Conservation (phyloP, 2,888 invertebrate genomes). For the Scrobipalpa costella region DNA sequence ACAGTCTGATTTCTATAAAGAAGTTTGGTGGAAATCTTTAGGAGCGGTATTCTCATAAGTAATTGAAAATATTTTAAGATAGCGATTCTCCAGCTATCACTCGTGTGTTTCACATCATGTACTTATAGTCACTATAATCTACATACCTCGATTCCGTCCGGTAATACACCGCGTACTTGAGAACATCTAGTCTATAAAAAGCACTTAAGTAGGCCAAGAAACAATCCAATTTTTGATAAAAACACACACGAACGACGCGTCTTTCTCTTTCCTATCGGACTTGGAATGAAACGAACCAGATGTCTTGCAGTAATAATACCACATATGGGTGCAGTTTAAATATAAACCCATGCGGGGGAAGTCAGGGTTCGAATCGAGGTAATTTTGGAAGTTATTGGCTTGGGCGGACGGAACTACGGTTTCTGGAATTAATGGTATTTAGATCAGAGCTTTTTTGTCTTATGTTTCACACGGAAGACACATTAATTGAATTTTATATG, state of each 20-base stretch:
- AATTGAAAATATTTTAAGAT: background rate
- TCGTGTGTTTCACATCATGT: background rate
- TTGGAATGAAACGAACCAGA: slow-evolving; percentile 55
- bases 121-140: background rate
- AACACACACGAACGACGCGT: slow-evolving; percentile 31
- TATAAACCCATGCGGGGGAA: slow-evolving; percentile 75
- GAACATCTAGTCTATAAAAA: slow-evolving; percentile 51
- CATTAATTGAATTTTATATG: no score
- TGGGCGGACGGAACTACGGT: slow-evolving; percentile 7
- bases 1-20: background rate
- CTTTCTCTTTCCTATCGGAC: slow-evolving; percentile 4
- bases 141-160: slow-evolving; percentile 47
- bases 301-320: slow-evolving; percentile 63
- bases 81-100: background rate
- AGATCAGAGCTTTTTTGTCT: no score
- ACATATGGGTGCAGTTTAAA: slow-evolving; percentile 63
- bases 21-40: background rate
- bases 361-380: slow-evolving; percentile 57
- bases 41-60: background rate
- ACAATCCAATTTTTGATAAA: slow-evolving; percentile 2
- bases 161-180: slow-evolving; percentile 37
- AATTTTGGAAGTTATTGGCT: slow-evolving; percentile 57
- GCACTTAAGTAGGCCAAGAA: slow-evolving; percentile 67
- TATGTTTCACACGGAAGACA: no score
- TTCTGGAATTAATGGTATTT: background rate